Evolutionary conservation across 2,113 vertebrate genomes (phyloP), one percentile per base, ranked within the genome.

Genomic region (Plotosus lineatus): DNA sequence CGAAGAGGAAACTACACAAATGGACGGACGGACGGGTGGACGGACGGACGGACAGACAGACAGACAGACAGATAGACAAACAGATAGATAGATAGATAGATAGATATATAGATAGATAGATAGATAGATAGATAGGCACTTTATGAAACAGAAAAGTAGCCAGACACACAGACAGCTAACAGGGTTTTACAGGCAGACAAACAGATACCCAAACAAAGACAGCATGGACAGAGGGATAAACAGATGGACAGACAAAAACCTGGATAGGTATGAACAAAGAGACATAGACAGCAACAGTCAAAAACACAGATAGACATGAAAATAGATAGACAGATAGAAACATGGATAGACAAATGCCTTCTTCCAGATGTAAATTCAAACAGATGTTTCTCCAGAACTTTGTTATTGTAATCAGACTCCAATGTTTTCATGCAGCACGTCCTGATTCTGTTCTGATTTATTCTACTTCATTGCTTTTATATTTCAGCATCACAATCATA

Each of bases 1-100:
- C 0, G 2, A n/a, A n/a, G n/a, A n/a, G n/a, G n/a, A n/a, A n/a
- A n/a, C n/a, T 0, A 38, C 4, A 60, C 1, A 10, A 11, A 19
- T 31, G 15, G 56, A 15, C 3, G 11, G 55, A 60, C 14, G 12
- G 28, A 60, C 15, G 6, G 19, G 4, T 12, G 31, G 46, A 48
- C 15, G 46, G 46, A 40, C 0, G 21, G 31, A n/a, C 10, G 11
- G 36, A n/a, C 2, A 42, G 4, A 68, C 21, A 21, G 50, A 17
- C 50, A 53, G 50, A 53, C 19, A 53, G 31, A 63, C 50, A 17
- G 50, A 9, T 56, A 15, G 50, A 17, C 50, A 53, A 17, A 53
- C 19, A 53, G 31, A 63, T 17, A 17, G 50, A 63, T 3, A 36
- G 1, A 8, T 2, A 19, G 28, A 19, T 5, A 28, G 7, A 23